Evolutionary conservation across 1,140 invertebrate species (phyloP), one percentile per base, ranked within the genome.

Genomic region (Cyclargus thomasi): DNA sequence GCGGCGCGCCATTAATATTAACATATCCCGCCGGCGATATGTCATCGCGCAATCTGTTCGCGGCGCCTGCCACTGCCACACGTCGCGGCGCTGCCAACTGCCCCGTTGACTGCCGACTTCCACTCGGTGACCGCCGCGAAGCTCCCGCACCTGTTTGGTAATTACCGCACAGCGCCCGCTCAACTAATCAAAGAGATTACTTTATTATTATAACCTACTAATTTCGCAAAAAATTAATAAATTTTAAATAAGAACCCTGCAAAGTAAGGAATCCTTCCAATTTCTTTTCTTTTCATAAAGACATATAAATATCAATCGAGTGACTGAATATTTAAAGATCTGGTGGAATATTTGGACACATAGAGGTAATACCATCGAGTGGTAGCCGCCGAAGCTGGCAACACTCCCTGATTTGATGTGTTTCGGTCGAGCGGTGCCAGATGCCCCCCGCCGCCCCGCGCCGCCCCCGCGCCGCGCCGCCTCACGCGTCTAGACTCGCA

Each of bases 1-100:
- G 39, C 39, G 39, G 39, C 39, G 39, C 39, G 39, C 39, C 39
- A 47, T 47, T 47, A 47, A 47, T 47, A 47, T 47, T 47, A 47
- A 47, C 39, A 47, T 47, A 47, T 47, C 39, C 39, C 39, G 39
- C 39, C 8, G 14, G 39, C 39, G 14, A 47, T 47, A 47, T 11
- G 39, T 47, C 39, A 47, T 11, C 39, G 39, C 39, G 39, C 39
- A 47, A 47, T 47, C 39, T 47, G 39, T 16, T 16, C 39, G 39
- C 39, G 39, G 10, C 39, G 3, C 29, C 29, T 35, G 29, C 29
- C 29, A 47, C 8, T 47, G 39, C 39, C 39, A 47, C 39, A 2
- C 39, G 39, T 11, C 39, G 39, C 39, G 36, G 1, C 10, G 36
- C 36, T 39, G 36, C 36, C 36, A 8, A 14, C 23, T 29, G 23